Evolutionary conservation across 2,113 vertebrate species (phyloP).

Genomic region (Clarias magur): DNA sequence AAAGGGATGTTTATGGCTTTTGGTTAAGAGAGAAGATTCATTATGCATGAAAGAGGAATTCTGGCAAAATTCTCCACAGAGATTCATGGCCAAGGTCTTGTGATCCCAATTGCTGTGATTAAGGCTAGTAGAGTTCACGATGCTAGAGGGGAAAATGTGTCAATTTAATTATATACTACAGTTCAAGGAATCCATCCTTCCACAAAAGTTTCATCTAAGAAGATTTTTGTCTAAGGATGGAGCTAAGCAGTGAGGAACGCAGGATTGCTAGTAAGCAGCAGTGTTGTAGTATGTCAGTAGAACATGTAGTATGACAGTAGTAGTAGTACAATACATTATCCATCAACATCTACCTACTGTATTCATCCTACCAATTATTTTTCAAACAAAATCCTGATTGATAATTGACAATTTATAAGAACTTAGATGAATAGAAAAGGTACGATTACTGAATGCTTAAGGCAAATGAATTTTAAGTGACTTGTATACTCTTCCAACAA

Average conservation of each 20-base stretch:
- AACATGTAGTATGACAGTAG: not conserved
- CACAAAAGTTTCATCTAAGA: not conserved
- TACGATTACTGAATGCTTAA: not conserved
- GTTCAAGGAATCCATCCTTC: not conserved
- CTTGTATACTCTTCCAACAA: not conserved
- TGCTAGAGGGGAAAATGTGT: slow-evolving; percentile 1
- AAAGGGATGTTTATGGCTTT: slow-evolving; percentile 25
- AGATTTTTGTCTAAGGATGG: not conserved
- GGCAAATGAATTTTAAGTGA: not conserved
- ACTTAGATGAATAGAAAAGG: not conserved
- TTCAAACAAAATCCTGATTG: not conserved
- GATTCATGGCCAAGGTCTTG: slow-evolving; percentile 6
- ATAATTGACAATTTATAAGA: not conserved
- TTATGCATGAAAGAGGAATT: slow-evolving; percentile 15
- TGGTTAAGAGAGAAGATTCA: slow-evolving; percentile 10
- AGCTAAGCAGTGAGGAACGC: not conserved
- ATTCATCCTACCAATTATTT: not conserved
- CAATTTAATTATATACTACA: not conserved
- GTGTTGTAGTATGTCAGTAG: not conserved
- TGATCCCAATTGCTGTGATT: slow-evolving; percentile 8
- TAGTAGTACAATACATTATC: not conserved
- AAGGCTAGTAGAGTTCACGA: slow-evolving; percentile 2
- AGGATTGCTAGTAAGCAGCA: not conserved
- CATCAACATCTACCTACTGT: not conserved
- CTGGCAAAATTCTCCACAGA: not conserved